Evolutionary conservation across 2,113 vertebrate genomes (phyloP), one percentile per base, ranked within the genome.

Genomic region (Columba janthina): DNA sequence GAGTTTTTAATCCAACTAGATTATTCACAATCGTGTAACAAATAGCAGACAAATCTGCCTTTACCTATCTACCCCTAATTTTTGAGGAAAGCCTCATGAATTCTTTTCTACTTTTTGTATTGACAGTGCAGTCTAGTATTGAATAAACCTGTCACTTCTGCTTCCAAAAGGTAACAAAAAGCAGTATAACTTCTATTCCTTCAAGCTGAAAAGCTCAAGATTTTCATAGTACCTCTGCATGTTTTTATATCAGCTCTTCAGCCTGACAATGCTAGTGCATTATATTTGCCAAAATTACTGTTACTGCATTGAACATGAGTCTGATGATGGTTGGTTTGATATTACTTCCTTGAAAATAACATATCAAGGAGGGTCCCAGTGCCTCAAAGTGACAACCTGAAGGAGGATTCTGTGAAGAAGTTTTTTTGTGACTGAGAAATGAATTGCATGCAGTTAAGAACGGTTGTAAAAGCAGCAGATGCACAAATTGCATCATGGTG

Each of bases 101-200:
- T 86, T 93, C 77, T 87, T 18, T 73, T 67, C 62, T 62, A 77
- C 11, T 74, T 50, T 19, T 46, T 78, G 24, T 85, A 94, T 3
- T 91, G 88, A 73, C 78, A 96, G 31, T n/a, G 15, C 31, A 85
- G 38, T 54, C 36, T 69, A 31, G 57, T 83, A 38, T 60, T 51
- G 24, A 65, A 74, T 42, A 87, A 95, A 93, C n/a, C n/a, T 91
- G 78, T 74, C 85, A 93, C 42, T 73, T 91, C 44, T 85, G n/a
- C 51, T 95, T 95, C 89, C 54, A 88, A 66, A 72, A 89, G 50
- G 14, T 61, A 94, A 75, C 25, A 88, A 50, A 88, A 74, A 94
- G 71, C 36, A 77, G 29, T 13, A 19, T 26, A 80, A 56, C 82
- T 90, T 88, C n/a, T 40, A 69, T 51, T 89, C 48, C 64, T 65